Base-by-base conservation (phyloP, 2,797 vertebrate species). In the Oceanodroma leucorhoa region DNA sequence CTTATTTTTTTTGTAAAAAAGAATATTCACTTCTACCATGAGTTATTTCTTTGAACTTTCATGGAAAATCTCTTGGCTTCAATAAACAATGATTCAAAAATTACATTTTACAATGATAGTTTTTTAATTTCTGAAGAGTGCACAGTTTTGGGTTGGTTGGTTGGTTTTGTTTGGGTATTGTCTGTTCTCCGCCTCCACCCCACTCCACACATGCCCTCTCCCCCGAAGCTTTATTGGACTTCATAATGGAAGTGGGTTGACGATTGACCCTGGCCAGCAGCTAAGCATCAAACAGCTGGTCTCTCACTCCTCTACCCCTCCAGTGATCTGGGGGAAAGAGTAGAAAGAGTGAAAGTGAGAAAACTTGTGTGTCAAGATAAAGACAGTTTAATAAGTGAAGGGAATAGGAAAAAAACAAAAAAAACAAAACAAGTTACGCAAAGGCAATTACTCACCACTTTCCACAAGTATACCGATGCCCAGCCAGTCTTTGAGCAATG, bases 201-300 rank as follows among this genome's bases (percentile, higher is more conserved):
- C 14, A 15, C 41, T 16, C 7, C 50, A 36, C 36, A 36, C 36
- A 36, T 9, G 11, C 3, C 19, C 1, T 8, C 4, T 5, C 4
- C 19, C 5, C 0, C 24, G 20, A 60, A 76, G 3, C 60, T 54
- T 57, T 73, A 30, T 6, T 66, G 13, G 43, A 41, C 24, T 89
- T n/a, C 26, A 4, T 40, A 55, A 30, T 55, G 53, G 36, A 62
- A 55, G 14, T 38, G 11, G 5, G 4, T 34, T 67, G 50, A 36
- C 9, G 2, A 19, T 23, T 41, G 16, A 22, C 30, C 8, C 9
- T 77, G 24, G 6, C 11, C 21, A 69, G 50, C 36, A 81, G 29
- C 27, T 75, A 26, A 61, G 29, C 41, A 48, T 48, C 13, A 18
- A 45, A 32, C 19, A 60, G 30, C 5, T 1, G 0, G 11, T 50